Percentiles rank a stretch among this genome's conserved stretches.
Conservation (phyloP, 1,140 invertebrate species). For the Elymnias hypermnestra region DNA sequence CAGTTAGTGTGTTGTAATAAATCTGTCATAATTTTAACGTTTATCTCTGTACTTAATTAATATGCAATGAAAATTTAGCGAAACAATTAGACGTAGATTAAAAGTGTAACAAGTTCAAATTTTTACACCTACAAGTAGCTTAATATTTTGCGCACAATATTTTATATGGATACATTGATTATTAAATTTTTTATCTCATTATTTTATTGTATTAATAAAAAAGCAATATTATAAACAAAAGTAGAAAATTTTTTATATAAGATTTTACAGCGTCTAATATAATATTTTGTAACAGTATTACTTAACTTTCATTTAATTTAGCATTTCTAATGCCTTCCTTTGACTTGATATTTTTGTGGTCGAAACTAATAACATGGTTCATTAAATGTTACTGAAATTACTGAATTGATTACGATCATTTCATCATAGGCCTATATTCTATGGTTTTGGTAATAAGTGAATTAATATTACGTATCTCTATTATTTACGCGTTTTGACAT, state of each 20-base stretch:
- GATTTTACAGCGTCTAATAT: too few species aligned
- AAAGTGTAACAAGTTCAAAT: too few species aligned
- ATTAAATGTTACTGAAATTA: slow-evolving; percentile 6
- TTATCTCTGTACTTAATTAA: background rate
- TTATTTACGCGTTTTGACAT: too few species aligned
- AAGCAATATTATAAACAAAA: too few species aligned
- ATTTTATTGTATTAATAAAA: too few species aligned
- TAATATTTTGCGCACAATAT: too few species aligned
- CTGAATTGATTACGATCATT: slow-evolving; percentile 5
- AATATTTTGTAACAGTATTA: background rate
- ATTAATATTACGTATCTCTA: background rate
- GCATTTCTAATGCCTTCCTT: background rate
- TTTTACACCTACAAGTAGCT: too few species aligned
- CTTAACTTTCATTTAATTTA: background rate
- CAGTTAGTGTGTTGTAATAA: slow-evolving; percentile 1
- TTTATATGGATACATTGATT: too few species aligned
- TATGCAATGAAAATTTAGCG: background rate
- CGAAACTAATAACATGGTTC: slow-evolving; percentile 7
- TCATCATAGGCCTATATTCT: background rate
- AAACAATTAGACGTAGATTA: too few species aligned
- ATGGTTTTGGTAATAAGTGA: background rate
- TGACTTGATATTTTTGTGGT: background rate
- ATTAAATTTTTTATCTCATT: too few species aligned
- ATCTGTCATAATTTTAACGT: background rate
- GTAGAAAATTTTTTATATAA: too few species aligned